Evolutionary conservation across 1,140 invertebrate species (phyloP), one percentile per base, ranked within the genome.

Genomic region (Dinothrombium tinctorium): DNA sequence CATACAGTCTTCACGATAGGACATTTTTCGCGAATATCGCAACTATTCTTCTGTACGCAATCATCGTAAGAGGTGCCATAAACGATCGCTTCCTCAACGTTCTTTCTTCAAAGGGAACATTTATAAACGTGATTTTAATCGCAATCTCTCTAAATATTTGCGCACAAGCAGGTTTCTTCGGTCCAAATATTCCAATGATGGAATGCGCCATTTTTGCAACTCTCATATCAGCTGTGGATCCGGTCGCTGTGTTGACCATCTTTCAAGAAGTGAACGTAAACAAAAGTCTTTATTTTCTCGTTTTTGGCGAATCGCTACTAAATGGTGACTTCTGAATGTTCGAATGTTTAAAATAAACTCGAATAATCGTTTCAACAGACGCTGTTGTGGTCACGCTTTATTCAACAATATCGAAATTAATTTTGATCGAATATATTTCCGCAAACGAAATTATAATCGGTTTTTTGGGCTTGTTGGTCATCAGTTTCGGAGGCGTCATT

Each of bases 231-330:
- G 90, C 90, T 12, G 90, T 96, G 15, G 90, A 96, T 63, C 90
- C 90, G 7, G 90, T 98, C 0, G 90, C 90, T 9, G 90, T 98
- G 11, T 60, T 99, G 20, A 89, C 92, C 19, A 87, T 98, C 15
- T 99, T 99, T 60, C 87, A 98, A 61, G 92, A 98, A 61, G 90
- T 98, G 46, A 89, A 87, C 53, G 90, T 99, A 46, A 90, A 98
- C 60, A 89, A 98, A 65, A 79, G 95, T 48, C 69, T 99, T 32
- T 96, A 96, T 59, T 96, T 98, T 56, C 83, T 98, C 37, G 89
- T 99, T 7, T 99, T 99, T 63, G 92, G 92, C 25, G 92, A 99
- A 59, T 94, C 86, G 19, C 64, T 99, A 43, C 69, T 99, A 28
- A 98, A 99, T 62, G 84, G 90, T 60, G 86, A 83, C 38, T 84